Base-by-base conservation (phyloP, 2,888 invertebrate genomes). In the Morpho helenor region DNA sequence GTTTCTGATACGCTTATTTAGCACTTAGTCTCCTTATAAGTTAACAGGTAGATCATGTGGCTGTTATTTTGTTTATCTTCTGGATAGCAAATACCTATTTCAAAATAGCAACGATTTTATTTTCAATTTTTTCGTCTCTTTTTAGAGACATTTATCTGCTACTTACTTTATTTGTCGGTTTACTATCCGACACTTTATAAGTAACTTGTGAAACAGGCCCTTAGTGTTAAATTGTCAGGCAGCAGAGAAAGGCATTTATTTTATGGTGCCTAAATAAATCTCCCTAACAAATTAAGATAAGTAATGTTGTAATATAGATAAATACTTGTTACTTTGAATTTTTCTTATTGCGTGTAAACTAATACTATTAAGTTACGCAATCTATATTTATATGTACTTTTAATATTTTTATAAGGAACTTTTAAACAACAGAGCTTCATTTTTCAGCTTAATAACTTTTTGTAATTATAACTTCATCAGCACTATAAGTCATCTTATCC, bases 301-400 rank as follows among this genome's bases (percentile, higher is more conserved):
- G 52, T 52, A 52, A 52, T 44, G n/a, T 44, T 52, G 43, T 46
- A 47, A 40, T 48, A 31, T 54, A 54, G 41, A 42, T 48, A 53
- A 47, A 16, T 2, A 53, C 9, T 42, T 54, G 55, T 56, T 56
- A 59, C 59, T 55, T 61, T 55, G 43, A 46, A 42, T 23, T 42
- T 23, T 53, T 57, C 49, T 53, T 53, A 39, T 57, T 45, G 56
- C 50, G 52, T 56, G 54, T 54, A 54, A 54, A 48, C 42, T 54
- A 54, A 54, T 54, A 54, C 42, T 43, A 76, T 76, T 81, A 78
- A 79, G 77, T 82, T 83, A 78, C 77, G 78, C 78, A 77, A 78
- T 82, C 77, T 79, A 80, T 68, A 65, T 63, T 79, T 80, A 81
- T 81, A 79, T 76, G 75, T 81, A 74, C 78, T 79, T 82, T 77